Evolutionary conservation across 1,140 invertebrate genomes (phyloP), one percentile per base, ranked within the genome.

Genomic region (Leptinotarsa defecta): DNA sequence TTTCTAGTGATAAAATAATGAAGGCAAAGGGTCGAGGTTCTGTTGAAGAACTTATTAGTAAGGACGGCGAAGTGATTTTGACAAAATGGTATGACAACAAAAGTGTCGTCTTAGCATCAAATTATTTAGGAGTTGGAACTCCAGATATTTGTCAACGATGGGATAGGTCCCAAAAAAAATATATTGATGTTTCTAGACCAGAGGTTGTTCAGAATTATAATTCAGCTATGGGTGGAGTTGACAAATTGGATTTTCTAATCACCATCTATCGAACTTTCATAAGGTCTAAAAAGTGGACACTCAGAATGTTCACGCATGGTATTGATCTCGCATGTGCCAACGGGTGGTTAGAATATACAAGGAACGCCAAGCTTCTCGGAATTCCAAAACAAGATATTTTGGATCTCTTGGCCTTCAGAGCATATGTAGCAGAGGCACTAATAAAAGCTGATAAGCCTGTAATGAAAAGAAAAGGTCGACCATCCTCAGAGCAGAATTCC

Each of bases 211-310:
- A 67, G 52, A 13, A 68, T 20, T 85, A 85, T 74, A 84, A 85
- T 78, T 78, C 82, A 67, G 79, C 79, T 13, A 86, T 86, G 83
- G 85, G 85, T 62, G 85, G 83, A 70, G 85, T 86, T 17, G 84
- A 86, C 77, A 77, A 81, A 20, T 70, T 83, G 67, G 83, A 86
- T 78, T 76, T 77, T 63, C 65, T 78, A 13, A 72, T 82, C 27
- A 67, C 73, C 64, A 49, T 78, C 13, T 84, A 84, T 71, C 34
- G 80, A 34, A 83, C 79, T 15, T 83, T 81, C 62, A 79, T 84
- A 49, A 78, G 74, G 76, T 82, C 79, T 15, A 72, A 75, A 77
- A 84, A 84, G 81, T 84, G 83, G 82, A 84, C 81, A 57, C 57
- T 84, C 22, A 74, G 80, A 70, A 76, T 83, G 76, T 78, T 84